phyloP scores from a whole-genome alignment of 2,797 vertebrate species.

The Chelonia mydas region DNA sequence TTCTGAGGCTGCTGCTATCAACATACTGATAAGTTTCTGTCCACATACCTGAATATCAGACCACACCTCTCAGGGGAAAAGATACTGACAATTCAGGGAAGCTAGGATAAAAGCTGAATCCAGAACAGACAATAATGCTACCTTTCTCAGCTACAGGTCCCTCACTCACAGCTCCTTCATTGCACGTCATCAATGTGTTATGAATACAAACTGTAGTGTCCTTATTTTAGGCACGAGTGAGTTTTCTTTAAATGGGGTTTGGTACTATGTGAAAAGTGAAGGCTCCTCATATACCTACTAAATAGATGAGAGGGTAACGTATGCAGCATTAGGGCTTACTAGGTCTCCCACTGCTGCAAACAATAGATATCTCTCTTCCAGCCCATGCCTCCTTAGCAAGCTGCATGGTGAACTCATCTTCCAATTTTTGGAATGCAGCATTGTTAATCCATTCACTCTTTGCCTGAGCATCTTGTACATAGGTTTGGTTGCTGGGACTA shows the following conservation, averaged over 20 bases:
- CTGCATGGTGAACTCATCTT: neutral
- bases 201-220: neutral
- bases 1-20: no score
- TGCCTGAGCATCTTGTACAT: neutral
- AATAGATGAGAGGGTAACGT: neutral
- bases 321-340: neutral
- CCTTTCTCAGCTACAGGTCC: neutral
- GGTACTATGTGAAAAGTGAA: no score
- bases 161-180: no score
- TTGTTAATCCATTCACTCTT: neutral
- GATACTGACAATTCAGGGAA: neutral
- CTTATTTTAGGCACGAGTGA: neutral
- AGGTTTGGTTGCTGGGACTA: neutral
- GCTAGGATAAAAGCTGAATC: neutral
- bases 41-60: neutral
- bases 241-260: neutral
- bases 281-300: neutral
- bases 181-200: neutral
- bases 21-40: neutral
- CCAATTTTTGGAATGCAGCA: neutral
- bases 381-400: neutral
- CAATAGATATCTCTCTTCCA: neutral
- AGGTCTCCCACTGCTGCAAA: neutral
- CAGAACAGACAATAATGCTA: neutral
- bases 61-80: neutral